Evolutionary conservation across 2,888 invertebrate species (phyloP), one percentile per base, ranked within the genome.

Genomic region (Melanotus villosus): DNA sequence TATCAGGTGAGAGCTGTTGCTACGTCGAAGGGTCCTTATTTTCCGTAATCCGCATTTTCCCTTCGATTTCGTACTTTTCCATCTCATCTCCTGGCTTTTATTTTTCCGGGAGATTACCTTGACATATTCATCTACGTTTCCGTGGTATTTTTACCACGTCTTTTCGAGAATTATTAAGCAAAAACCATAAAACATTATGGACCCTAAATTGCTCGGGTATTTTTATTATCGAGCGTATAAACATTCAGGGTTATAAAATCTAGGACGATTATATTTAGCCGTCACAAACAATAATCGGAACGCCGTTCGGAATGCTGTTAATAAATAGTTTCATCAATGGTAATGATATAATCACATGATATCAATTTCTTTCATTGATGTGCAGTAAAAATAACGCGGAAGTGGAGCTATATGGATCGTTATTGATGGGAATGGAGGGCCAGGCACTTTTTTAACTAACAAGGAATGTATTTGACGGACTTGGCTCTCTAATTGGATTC

Each of bases 401-500:
- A 32, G 50, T 7, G 16, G 18, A 32, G 43, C 16, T 57, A 10
- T 30, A 26, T 30, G 36, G 68, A 62, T 70, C 71, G 72, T 76
- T 77, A 78, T 78, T 77, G 76, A 78, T 79, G 78, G 65, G 76
- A 77, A 74, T 70, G 66, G 74, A 70, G 72, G 75, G n/a, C n/a
- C n/a, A n/a, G n/a, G 63, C 65, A 68, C 68, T 73, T 75, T 72
- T 80, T 79, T 79, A 78, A 78, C 80, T 78, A 79, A 78, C 79
- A 73, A 79, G 79, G 78, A 81, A 81, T 80, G 79, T 76, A 80
- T 79, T 76, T 78, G 80, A 78, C 80, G 79, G 80, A 79, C 79
- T 73, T 73, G 75, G 71, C 66, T 67, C 77, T 76, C 79, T 81
- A 81, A 81, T 81, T 81, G 81, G 80, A 81, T 81, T 81, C 80